A percentile compares a stretch with the other conserved stretches of the same genome.
Evolutionary conservation across 2,113 vertebrate species (phyloP).

Genomic region (Gymnarchus niloticus): DNA sequence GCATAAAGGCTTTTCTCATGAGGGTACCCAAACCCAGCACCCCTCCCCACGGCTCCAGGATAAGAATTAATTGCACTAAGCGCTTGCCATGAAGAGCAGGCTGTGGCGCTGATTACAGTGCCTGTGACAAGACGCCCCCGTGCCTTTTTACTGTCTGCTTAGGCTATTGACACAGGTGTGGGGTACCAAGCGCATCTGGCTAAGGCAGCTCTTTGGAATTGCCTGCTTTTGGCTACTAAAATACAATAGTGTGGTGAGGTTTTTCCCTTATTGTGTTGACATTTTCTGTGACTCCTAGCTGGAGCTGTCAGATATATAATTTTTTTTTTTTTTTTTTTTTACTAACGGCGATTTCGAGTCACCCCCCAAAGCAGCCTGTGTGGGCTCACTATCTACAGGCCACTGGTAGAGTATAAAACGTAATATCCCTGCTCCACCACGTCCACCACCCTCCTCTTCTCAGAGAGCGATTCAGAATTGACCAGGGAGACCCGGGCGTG

Average conservation of each 20-base stretch:
- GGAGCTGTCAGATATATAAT: background rate
- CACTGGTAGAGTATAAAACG: background rate
- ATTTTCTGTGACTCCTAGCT: background rate
- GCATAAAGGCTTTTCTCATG: background rate
- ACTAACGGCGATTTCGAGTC: too few species aligned
- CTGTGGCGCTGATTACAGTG: background rate
- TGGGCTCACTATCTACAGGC: background rate
- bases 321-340: too few species aligned
- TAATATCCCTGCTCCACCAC: background rate
- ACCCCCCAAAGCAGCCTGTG: background rate
- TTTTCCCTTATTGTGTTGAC: background rate
- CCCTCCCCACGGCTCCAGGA: background rate
- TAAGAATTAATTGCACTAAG: background rate
- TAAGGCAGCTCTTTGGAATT: too few species aligned
- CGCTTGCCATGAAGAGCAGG: background rate
- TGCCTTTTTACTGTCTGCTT: background rate
- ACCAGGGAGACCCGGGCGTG: background rate
- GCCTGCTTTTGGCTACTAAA: too few species aligned
- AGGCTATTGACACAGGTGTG: background rate
- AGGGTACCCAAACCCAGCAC: background rate
- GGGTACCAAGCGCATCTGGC: background rate
- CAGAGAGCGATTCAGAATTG: background rate
- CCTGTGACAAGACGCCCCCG: background rate
- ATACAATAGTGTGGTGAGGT: too few species aligned
- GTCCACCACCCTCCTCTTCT: background rate